Evolutionary conservation across 2,888 invertebrate genomes (phyloP).

Genomic region (Phengaris arion): DNA sequence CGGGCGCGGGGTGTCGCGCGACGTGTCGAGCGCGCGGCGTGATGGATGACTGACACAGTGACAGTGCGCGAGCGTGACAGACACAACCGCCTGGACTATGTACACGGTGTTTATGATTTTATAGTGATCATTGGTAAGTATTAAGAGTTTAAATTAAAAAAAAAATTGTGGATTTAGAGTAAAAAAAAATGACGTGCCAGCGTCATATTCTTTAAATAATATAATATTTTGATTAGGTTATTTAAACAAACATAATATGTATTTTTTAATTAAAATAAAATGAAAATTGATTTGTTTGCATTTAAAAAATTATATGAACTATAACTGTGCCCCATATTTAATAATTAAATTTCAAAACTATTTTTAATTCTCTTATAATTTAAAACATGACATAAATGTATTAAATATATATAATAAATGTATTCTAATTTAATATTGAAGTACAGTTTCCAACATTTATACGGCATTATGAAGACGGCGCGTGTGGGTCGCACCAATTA

Average conservation of each 20-base stretch:
- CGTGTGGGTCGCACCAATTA: constrained; percentile 61
- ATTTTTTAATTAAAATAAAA: no score
- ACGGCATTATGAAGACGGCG: constrained; percentile 29
- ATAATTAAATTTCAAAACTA: no score
- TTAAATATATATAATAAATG: neutral
- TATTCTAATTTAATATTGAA: constrained; percentile 19
- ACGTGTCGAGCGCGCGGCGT: constrained; percentile 54
- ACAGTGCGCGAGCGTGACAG: constrained; percentile 53
- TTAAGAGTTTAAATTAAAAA: neutral
- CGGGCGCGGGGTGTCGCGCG: constrained; percentile 48
- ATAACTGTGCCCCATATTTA: no score
- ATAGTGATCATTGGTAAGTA: constrained; percentile 77
- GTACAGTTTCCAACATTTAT: constrained; percentile 9
- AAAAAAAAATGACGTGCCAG: no score
- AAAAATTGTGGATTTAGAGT: no score
- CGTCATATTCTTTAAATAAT: no score
- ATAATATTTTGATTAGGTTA: no score
- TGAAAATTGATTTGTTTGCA: no score
- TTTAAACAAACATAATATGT: no score
- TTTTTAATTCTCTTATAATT: neutral
- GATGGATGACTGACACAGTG: constrained; percentile 59
- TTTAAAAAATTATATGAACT: no score
- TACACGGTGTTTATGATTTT: constrained; percentile 66
- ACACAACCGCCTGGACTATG: constrained; percentile 45
- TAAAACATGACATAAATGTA: neutral